Evolutionary conservation across 1,140 invertebrate species (phyloP), one percentile per base, ranked within the genome.

Genomic region (Neoseiulus cucumeris): DNA sequence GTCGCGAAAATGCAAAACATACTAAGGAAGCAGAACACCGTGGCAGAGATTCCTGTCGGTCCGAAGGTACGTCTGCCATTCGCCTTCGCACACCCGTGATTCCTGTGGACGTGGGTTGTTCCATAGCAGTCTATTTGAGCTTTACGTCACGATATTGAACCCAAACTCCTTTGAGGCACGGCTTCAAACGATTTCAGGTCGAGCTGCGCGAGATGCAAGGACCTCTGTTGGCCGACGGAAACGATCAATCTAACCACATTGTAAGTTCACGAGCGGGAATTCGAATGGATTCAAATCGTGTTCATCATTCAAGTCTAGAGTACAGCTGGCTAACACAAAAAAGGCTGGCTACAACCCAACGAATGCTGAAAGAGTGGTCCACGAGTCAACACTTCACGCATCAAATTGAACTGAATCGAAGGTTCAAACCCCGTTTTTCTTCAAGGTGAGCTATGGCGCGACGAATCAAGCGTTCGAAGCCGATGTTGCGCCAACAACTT

Each of bases 201-300:
- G 89, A 92, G 71, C 82, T 91, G 78, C 84, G 87, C 71, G 89
- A 91, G 72, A 78, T 92, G 74, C 80, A 85, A 64, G 85, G 86
- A 1, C 80, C 87, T 51, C 76, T 92, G 70, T 81, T 87, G 69
- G 87, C 87, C 69, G 70, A 71, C 12, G 51, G 75, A 66, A 75
- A 66, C 28, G 77, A 80, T 71, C 76, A 79, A 17, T 29, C 25
- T 12, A 59, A 59, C 33, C 51, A 59, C 33, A 59, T 20, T 20
- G 51, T 59, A 9, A 17, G 51, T 59, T 25, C 22, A 2, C 33
- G 33, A 39, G 4, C 9, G 9, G 33, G 33, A 39, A 39, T 9
- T 39, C 33, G 33, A 39, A 39, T 39, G 33, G 33, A 39, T 4
- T 39, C 4, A 9, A 39, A 39, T 4, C 33, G 33, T n/a, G n/a